A percentile compares a stretch with the other conserved stretches of the same genome.
Evolutionary conservation across 1,140 invertebrate species (phyloP).

Genomic region (Scaptomyza graminum): DNA sequence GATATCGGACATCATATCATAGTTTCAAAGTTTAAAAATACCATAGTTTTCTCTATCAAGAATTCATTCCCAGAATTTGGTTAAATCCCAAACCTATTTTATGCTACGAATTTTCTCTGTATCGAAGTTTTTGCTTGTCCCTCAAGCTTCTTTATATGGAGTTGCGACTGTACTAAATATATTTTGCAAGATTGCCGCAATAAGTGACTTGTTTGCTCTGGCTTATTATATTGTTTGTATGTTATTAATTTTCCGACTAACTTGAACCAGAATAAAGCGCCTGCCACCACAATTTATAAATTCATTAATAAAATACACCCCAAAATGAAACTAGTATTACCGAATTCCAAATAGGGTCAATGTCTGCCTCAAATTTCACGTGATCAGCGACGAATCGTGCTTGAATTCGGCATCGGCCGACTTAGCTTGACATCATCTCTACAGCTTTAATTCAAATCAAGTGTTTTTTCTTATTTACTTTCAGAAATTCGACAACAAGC

Average conservation of each 20-base stretch:
- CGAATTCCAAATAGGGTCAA: conserved; percentile 36
- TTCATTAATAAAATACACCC: conserved; percentile 17
- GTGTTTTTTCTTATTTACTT: conserved; percentile 9
- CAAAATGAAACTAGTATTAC: neutral
- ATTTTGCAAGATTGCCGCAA: neutral
- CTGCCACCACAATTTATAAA: conserved; percentile 10
- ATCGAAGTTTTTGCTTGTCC: too few relatives aligned
- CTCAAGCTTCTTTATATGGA: too few relatives aligned
- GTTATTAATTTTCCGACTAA: conserved; percentile 34
- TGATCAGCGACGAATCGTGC: conserved; percentile 9
- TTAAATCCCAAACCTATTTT: too few relatives aligned
- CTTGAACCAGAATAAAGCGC: conserved; percentile 37
- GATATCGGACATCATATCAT: too few relatives aligned
- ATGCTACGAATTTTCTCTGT: too few relatives aligned
- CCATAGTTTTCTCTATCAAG: too few relatives aligned
- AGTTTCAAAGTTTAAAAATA: too few relatives aligned
- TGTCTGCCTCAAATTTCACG: conserved; percentile 35
- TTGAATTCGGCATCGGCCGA: conserved; percentile 21
- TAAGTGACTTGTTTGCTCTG: conserved; percentile 17
- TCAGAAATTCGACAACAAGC: conserved; percentile 49
- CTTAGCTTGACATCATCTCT: neutral
- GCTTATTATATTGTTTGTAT: conserved; percentile 13
- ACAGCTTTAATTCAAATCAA: conserved; percentile 15
- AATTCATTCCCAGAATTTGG: too few relatives aligned
- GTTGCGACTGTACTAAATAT: neutral